These are phyloP conservation scores for Pygoscelis adeliae DNA, from an alignment of 2,113 vertebrate genomes.

Conservation along the genomic window DNA sequence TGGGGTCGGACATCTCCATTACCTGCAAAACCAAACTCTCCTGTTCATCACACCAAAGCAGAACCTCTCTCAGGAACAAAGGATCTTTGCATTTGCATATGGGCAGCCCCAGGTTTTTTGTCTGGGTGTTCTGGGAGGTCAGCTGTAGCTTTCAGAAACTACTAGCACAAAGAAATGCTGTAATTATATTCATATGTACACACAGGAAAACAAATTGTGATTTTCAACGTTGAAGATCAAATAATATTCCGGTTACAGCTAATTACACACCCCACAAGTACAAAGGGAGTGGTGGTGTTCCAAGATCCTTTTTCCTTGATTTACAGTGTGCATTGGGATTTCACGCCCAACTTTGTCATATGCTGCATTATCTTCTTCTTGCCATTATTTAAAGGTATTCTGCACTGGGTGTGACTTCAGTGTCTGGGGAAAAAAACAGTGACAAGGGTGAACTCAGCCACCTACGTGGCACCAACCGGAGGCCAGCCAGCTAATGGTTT, in stretches of 20 bases:
- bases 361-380: background rate
- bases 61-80: background rate
- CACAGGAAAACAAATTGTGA: slow-evolving; percentile 55
- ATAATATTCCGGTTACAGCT: slow-evolving; percentile 66
- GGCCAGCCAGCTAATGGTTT: background rate
- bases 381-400: background rate
- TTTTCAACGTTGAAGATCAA: slow-evolving; percentile 64
- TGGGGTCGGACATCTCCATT: accelerated
- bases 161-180: background rate
- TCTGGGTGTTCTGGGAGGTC: background rate
- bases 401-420: background rate
- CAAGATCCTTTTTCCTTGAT: background rate
- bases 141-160: background rate
- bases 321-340: background rate
- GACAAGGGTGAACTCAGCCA: background rate
- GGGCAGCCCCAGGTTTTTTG: slow-evolving; percentile 27
- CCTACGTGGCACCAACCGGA: background rate
- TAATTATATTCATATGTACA: background rate
- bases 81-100: background rate
- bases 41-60: background rate
- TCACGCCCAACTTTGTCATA: background rate
- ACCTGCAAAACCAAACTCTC: background rate
- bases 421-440: background rate
- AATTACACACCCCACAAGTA: slow-evolving; percentile 62
- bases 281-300: background rate